A percentile compares a stretch with the other conserved stretches of the same genome.
phyloP scores from a whole-genome alignment of 2,797 vertebrate species.

The Muscicapa striata region DNA sequence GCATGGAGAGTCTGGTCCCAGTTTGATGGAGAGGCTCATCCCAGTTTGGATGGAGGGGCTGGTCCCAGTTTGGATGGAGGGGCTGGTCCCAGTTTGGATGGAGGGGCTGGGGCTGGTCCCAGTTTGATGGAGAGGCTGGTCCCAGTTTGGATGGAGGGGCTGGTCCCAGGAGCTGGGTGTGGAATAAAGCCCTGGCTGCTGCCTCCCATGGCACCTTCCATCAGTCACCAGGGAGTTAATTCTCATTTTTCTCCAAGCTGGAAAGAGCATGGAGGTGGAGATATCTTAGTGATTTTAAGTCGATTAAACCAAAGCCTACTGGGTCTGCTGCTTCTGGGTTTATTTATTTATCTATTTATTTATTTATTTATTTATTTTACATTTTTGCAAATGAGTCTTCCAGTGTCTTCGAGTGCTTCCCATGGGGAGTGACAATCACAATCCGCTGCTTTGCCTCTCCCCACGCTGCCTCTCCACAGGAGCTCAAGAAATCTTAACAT shows the following conservation, averaged over 20 bases:
- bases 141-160: background rate
- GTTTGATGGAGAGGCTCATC: background rate
- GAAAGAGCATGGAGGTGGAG: background rate
- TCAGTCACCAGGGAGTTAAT: background rate
- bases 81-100: background rate
- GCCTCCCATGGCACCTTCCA: rapidly evolving
- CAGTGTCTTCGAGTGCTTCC: slow-evolving; percentile 48
- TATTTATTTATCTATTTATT: background rate
- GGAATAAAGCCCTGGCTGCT: background rate
- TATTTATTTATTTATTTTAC: slow-evolving; percentile 37
- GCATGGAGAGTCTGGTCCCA: background rate
- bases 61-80: too few relatives aligned
- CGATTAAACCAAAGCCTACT: slow-evolving; percentile 27
- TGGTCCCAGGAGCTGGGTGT: background rate
- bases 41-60: too few relatives aligned
- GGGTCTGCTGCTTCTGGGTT: background rate
- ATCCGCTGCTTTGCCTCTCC: slow-evolving; percentile 27
- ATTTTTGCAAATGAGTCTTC: slow-evolving; percentile 56
- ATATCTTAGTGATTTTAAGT: background rate
- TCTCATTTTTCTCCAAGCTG: background rate
- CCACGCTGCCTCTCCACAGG: slow-evolving; percentile 44
- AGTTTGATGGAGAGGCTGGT: background rate
- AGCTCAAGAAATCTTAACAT: slow-evolving; percentile 66
- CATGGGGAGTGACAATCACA: slow-evolving; percentile 57
- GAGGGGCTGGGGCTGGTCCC: too few relatives aligned